A percentile compares a stretch with the other conserved stretches of the same genome.
These are phyloP conservation scores for Lagocephalus sceleratus DNA, from an alignment of 2,797 vertebrate genomes.

Conservation along the genomic window DNA sequence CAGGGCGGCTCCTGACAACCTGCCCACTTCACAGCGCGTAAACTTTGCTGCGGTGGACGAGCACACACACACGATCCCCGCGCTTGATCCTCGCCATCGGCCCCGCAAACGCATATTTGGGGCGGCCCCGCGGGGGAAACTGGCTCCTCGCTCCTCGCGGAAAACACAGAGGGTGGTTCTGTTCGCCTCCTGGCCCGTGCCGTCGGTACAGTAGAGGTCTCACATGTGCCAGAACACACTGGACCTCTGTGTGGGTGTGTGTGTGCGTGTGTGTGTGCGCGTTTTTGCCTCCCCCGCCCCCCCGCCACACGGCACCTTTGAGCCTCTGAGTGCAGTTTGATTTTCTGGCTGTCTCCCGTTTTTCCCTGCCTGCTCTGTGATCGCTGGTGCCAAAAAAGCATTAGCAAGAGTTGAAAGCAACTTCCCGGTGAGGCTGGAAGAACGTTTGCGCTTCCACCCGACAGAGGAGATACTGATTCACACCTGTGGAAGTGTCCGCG, in stretches of 20 bases:
- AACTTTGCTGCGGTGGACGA: slow-evolving; percentile 56
- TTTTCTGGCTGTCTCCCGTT: slow-evolving; percentile 21
- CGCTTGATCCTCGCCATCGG: too few relatives aligned
- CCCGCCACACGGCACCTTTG: slow-evolving; percentile 30
- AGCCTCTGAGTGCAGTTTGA: slow-evolving; percentile 8
- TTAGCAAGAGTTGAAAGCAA: slow-evolving; percentile 9
- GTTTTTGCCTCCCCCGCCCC: slow-evolving; percentile 37
- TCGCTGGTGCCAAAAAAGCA: slow-evolving; percentile 20
- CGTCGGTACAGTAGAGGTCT: slow-evolving; percentile 52
- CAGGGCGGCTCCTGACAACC: slow-evolving; percentile 9
- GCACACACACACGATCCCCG: slow-evolving; percentile 43
- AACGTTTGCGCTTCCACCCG: too few relatives aligned
- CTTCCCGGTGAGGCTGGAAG: slow-evolving; percentile 1
- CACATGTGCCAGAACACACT: slow-evolving; percentile 49
- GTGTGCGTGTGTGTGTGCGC: slow-evolving; percentile 7
- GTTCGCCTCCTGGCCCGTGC: slow-evolving; percentile 40
- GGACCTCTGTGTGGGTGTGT: slow-evolving; percentile 49
- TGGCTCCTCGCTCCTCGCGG: slow-evolving; percentile 19
- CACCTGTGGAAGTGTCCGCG: slow-evolving; percentile 29
- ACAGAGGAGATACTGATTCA: slow-evolving; percentile 27
- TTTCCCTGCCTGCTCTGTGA: slow-evolving; percentile 22
- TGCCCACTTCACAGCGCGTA: slow-evolving; percentile 59
- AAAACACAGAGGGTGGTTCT: slow-evolving; percentile 57
- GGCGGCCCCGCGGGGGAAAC: slow-evolving; percentile 19
- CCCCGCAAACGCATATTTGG: slow-evolving; percentile 38